Evolutionary conservation across 2,797 vertebrate species (phyloP).

Genomic region (Myripristis jacobus): DNA sequence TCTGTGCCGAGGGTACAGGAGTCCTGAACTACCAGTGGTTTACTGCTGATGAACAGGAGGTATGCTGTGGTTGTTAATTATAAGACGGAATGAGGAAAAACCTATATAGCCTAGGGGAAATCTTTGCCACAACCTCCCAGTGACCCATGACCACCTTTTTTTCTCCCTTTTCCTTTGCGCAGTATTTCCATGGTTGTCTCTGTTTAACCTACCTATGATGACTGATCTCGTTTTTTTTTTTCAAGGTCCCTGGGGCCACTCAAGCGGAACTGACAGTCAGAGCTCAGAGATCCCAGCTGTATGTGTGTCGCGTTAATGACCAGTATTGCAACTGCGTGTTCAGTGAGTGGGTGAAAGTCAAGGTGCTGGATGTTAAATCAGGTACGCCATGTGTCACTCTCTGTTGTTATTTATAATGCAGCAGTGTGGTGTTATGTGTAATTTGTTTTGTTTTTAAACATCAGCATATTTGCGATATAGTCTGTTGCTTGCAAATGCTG

Average conservation of each 20-base stretch:
- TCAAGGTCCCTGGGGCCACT: slow-evolving; percentile 81
- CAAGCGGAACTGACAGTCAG: slow-evolving; percentile 79
- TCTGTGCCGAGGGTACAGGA: slow-evolving; percentile 80
- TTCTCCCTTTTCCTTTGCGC: background rate
- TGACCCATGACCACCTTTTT: background rate
- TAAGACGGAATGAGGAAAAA: background rate
- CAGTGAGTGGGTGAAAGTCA: slow-evolving; percentile 88
- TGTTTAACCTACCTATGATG: background rate
- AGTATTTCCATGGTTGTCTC: background rate
- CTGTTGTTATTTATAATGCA: background rate
- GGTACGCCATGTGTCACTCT: slow-evolving; percentile 58
- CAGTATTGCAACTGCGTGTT: slow-evolving; percentile 77
- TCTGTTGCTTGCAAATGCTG: background rate
- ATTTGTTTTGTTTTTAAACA: background rate
- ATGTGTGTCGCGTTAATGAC: slow-evolving; percentile 87
- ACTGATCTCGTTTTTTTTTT: background rate
- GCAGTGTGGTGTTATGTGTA: background rate
- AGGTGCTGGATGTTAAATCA: slow-evolving; percentile 81
- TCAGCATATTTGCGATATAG: background rate
- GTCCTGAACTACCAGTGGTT: slow-evolving; percentile 89
- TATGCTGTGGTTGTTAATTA: slow-evolving; percentile 58
- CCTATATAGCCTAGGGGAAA: background rate
- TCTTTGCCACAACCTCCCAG: background rate
- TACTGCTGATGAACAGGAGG: slow-evolving; percentile 76
- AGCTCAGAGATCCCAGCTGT: slow-evolving; percentile 79